phyloP scores from a whole-genome alignment of 2,113 vertebrate genomes.

The Dendrocopos noguchii region DNA sequence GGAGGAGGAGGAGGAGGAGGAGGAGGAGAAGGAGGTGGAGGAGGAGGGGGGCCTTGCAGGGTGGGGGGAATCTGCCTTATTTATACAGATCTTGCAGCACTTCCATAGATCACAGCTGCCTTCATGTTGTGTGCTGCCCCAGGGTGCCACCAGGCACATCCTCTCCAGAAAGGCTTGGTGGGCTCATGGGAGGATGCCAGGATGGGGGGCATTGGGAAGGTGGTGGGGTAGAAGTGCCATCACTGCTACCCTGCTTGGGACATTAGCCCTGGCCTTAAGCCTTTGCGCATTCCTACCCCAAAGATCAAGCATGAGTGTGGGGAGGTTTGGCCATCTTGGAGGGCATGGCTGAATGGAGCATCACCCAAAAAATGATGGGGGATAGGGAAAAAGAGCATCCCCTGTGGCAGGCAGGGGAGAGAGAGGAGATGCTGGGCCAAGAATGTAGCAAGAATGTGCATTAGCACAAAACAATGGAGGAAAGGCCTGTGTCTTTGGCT shows the following conservation, averaged over 20 bases:
- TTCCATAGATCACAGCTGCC: constrained; percentile 55
- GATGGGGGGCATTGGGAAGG: not conserved
- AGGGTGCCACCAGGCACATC: not conserved
- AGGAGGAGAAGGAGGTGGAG: not conserved
- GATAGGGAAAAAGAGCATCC: not conserved
- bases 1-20: not conserved
- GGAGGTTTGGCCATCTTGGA: not conserved
- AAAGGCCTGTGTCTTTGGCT: not conserved
- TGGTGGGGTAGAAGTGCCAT: not conserved
- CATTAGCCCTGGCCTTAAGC: rapidly evolving
- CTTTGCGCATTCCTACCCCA: rapidly evolving
- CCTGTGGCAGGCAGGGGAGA: rapidly evolving
- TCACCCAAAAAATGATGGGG: not conserved
- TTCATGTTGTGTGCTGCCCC: not conserved
- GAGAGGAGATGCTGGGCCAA: rapidly evolving
- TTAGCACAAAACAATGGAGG: not conserved
- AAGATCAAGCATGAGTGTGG: rapidly evolving
- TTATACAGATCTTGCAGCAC: constrained; percentile 37
- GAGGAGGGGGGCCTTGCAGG: not conserved
- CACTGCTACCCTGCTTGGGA: not conserved
- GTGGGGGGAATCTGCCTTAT: constrained; percentile 27
- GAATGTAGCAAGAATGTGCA: rapidly evolving
- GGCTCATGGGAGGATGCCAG: rapidly evolving
- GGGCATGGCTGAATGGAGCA: rapidly evolving
- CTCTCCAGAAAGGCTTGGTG: not conserved